Evolutionary conservation across 2,888 invertebrate genomes (phyloP).

Genomic region (Zygothrica quintamaculata): DNA sequence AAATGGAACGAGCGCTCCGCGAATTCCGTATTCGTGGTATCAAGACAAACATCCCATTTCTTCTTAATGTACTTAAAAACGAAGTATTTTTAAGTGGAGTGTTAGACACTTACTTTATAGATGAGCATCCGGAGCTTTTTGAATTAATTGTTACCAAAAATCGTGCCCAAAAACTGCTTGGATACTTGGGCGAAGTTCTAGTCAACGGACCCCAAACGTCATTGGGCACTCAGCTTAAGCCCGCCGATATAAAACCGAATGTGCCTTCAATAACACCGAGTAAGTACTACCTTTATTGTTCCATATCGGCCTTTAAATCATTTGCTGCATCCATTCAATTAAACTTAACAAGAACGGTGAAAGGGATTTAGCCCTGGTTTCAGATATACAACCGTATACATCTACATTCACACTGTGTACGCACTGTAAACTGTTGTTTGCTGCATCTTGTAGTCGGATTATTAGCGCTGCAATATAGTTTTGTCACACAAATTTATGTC

Average conservation of each 20-base stretch:
- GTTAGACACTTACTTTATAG: slow-evolving; percentile 99
- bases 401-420: no score
- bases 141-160: slow-evolving; percentile 95
- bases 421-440: no score
- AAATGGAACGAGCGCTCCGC: slow-evolving; percentile 97
- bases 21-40: slow-evolving; percentile 99
- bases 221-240: slow-evolving; percentile 93
- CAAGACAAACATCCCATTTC: slow-evolving; percentile 99
- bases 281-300: slow-evolving; percentile 84
- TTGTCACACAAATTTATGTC: no score
- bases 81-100: slow-evolving; percentile 97
- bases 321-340: no score
- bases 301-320: no score
- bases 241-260: slow-evolving; percentile 93
- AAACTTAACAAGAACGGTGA: no score
- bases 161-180: slow-evolving; percentile 96
- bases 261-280: slow-evolving; percentile 92
- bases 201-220: slow-evolving; percentile 99
- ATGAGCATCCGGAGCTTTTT: slow-evolving; percentile 98
- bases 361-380: no score
- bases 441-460: no score
- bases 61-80: slow-evolving; percentile 97
- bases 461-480: no score
- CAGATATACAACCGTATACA: no score
- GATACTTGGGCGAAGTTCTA: slow-evolving; percentile 95